These are phyloP conservation scores for Zonitis immaculata DNA, from an alignment of 2,888 invertebrate species.

Conservation along the genomic window DNA sequence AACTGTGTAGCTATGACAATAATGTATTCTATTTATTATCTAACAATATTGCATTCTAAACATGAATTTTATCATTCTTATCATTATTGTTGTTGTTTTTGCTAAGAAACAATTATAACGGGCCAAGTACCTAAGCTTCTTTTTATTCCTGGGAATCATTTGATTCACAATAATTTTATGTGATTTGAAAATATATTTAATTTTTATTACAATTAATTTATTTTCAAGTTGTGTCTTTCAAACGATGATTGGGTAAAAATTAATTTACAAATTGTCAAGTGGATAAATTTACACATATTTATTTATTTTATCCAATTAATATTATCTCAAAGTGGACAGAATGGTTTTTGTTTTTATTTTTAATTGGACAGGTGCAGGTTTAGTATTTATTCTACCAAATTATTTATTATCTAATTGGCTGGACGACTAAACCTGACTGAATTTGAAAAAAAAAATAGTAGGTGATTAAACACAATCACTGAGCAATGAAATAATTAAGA, in stretches of 20 bases:
- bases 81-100: conserved; percentile 7
- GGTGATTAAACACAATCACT: conserved; percentile 34
- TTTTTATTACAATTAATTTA: not conserved
- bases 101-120: not conserved
- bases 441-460: too few species aligned
- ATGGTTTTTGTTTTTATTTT: too few species aligned
- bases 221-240: not conserved
- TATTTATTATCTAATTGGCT: conserved; percentile 17
- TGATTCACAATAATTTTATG: not conserved
- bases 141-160: not conserved
- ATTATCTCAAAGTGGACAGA: conserved; percentile 39
- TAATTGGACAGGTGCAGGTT: conserved; percentile 40
- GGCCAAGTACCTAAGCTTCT: not conserved
- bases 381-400: conserved; percentile 34
- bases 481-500: conserved; percentile 40
- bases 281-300: conserved; percentile 10
- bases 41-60: conserved; percentile 1
- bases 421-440: conserved; percentile 38
- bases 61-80: conserved; percentile 5
- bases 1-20: conserved; percentile 16
- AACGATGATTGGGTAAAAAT: conserved; percentile 5
- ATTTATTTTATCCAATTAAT: conserved; percentile 1
- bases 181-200: not conserved
- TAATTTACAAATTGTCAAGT: conserved; percentile 16
- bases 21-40: not conserved